Evolutionary conservation across 1,140 invertebrate genomes (phyloP).

Genomic region (Musca vetustissima): DNA sequence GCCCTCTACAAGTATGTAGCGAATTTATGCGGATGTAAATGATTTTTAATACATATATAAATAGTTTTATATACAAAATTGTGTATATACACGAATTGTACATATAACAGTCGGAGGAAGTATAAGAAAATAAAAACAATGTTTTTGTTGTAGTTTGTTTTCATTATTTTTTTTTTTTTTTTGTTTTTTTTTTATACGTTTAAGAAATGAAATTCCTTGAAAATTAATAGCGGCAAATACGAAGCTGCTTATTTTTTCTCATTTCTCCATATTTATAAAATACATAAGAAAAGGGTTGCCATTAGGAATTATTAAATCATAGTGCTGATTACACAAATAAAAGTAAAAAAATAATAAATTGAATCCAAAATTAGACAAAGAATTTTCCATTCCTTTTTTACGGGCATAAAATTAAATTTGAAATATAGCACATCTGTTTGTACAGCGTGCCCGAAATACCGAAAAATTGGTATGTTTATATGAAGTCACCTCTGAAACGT

Average conservation of each 20-base stretch:
- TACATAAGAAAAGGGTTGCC: not conserved
- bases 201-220: not conserved
- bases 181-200: not conserved
- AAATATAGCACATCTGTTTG: no score
- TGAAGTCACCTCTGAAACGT: no score
- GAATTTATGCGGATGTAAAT: not conserved
- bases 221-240: constrained; percentile 14
- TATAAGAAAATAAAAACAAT: not conserved
- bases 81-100: not conserved
- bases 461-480: no score
- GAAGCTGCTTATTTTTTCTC: not conserved
- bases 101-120: not conserved
- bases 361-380: no score
- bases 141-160: no score
- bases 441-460: no score
- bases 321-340: no score
- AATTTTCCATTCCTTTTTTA: no score
- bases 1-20: constrained; percentile 20
- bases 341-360: no score
- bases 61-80: not conserved
- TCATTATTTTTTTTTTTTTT: not conserved
- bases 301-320: no score
- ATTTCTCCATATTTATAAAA: not conserved
- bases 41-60: no score
- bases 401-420: no score